phyloP scores from a whole-genome alignment of 2,797 vertebrate species.

The Notolabrus celidotus region DNA sequence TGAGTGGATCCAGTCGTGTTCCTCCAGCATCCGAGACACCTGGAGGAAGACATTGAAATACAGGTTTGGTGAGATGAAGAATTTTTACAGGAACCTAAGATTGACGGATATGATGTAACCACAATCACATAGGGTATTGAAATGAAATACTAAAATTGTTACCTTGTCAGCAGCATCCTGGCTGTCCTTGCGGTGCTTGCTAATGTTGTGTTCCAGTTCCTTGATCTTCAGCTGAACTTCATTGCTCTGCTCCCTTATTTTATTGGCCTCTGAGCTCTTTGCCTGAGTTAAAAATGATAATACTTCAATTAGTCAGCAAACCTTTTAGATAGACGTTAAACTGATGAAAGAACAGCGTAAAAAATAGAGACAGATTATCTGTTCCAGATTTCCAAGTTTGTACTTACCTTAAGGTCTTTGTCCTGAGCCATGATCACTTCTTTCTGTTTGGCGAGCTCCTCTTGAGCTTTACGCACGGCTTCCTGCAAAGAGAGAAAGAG shows the following conservation, averaged over 20 bases:
- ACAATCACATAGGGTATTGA: too few species aligned
- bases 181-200: slow-evolving; percentile 88
- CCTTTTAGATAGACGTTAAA: too few species aligned
- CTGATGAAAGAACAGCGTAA: too few species aligned
- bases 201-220: slow-evolving; percentile 91
- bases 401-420: slow-evolving; percentile 86
- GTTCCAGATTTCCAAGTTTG: too few species aligned
- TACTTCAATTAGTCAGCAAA: not conserved
- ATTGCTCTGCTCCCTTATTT: slow-evolving; percentile 88
- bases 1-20: slow-evolving; percentile 93
- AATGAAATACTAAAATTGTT: not conserved
- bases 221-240: slow-evolving; percentile 92
- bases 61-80: not conserved
- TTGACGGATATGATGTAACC: too few species aligned
- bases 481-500: slow-evolving; percentile 78
- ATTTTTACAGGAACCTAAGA: too few species aligned
- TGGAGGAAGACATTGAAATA: slow-evolving; percentile 54
- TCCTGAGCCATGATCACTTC: slow-evolving; percentile 88
- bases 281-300: slow-evolving; percentile 48
- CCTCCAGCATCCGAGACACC: slow-evolving; percentile 91
- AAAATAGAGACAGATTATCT: too few species aligned
- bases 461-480: slow-evolving; percentile 88
- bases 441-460: slow-evolving; percentile 90
- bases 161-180: slow-evolving; percentile 87
- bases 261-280: slow-evolving; percentile 85